Evolutionary conservation across 2,797 vertebrate genomes (phyloP).

Genomic region (Anabacerthia variegaticeps): DNA sequence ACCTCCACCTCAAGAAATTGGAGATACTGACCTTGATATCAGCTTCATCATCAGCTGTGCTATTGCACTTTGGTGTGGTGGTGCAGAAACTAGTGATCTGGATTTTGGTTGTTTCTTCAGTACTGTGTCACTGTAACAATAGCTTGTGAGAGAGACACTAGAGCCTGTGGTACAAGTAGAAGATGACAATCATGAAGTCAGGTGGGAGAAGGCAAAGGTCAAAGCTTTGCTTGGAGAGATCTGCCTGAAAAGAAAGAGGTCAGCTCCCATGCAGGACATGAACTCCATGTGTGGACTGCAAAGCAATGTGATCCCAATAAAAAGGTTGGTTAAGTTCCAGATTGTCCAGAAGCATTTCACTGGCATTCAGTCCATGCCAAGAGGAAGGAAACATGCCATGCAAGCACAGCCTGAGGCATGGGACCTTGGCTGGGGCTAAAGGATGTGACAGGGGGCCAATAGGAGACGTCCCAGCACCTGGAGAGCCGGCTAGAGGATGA

Average conservation of each 20-base stretch:
- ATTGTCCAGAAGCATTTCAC: background rate
- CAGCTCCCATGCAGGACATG: background rate
- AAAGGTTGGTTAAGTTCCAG: background rate
- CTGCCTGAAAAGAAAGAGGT: background rate
- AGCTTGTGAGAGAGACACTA: background rate
- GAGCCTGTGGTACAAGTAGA: background rate
- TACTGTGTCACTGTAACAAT: background rate
- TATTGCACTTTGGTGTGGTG: background rate
- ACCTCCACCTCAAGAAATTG: background rate
- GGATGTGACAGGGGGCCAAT: rapidly evolving
- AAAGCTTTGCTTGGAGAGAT: background rate
- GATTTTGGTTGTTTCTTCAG: background rate
- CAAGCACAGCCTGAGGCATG: background rate
- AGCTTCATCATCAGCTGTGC: background rate
- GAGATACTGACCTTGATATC: background rate
- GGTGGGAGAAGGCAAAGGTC: background rate
- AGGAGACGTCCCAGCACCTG: no score
- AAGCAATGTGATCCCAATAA: background rate
- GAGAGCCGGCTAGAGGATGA: background rate
- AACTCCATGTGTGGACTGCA: background rate
- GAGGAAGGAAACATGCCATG: background rate
- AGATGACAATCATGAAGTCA: background rate
- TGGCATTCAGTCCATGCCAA: background rate
- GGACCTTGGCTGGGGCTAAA: background rate
- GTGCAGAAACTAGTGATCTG: background rate